Evolutionary conservation across 2,113 vertebrate species (phyloP).

Genomic region (Felis chaus): DNA sequence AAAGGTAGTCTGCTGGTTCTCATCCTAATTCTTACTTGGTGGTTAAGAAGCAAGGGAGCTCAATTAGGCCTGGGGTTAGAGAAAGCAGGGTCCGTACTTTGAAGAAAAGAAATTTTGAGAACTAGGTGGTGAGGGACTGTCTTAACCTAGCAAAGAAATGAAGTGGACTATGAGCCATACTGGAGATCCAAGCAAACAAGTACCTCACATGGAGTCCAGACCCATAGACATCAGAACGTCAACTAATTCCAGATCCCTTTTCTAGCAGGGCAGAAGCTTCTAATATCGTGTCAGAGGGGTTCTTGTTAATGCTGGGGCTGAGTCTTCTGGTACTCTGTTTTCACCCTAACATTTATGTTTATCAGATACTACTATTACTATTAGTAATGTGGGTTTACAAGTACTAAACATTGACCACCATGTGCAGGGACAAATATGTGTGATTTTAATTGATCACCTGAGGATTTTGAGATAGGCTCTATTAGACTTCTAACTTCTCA

Average conservation of each 20-base stretch:
- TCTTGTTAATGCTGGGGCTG: neutral
- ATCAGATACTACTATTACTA: neutral
- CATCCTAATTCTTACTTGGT: neutral
- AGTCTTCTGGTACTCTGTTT: neutral
- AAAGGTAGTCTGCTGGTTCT: neutral
- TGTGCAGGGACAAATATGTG: neutral
- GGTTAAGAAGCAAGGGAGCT: neutral
- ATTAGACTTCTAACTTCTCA: neutral
- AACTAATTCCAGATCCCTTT: neutral
- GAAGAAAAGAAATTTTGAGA: neutral
- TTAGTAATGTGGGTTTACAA: neutral
- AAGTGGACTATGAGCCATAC: neutral
- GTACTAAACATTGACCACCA: neutral
- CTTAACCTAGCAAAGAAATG: neutral
- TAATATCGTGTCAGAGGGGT: neutral
- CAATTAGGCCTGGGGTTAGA: neutral
- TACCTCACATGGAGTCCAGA: neutral
- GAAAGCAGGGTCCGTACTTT: neutral
- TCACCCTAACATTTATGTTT: neutral
- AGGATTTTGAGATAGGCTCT: neutral
- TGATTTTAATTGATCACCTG: neutral
- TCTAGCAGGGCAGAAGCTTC: neutral
- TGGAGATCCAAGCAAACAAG: neutral
- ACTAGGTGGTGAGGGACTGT: neutral
- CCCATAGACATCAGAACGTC: neutral